These are phyloP conservation scores for Diadema setosum DNA, from an alignment of 35 echinoderm and acorn worm species.

Conservation along the genomic window DNA sequence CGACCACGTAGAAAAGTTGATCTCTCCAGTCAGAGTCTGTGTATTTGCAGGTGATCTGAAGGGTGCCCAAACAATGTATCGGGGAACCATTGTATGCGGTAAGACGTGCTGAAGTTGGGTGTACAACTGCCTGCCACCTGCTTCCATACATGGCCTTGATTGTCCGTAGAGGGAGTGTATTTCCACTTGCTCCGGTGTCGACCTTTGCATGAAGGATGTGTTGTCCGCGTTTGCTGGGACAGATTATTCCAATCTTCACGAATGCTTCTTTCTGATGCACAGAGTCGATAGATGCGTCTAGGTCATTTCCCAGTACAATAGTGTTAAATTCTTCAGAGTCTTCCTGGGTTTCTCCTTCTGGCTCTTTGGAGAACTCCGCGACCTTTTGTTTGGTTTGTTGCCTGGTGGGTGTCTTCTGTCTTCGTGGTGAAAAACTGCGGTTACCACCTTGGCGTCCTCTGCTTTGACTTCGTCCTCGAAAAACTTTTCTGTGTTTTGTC, in stretches of 20 bases:
- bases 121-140: not conserved
- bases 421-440: no score
- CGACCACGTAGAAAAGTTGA: constrained; percentile 18
- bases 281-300: not conserved
- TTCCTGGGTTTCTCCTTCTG: not conserved
- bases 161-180: not conserved
- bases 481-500: not conserved
- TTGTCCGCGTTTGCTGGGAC: not conserved
- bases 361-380: not conserved
- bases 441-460: not conserved
- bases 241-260: not conserved
- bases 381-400: not conserved
- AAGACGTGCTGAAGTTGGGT: not conserved
- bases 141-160: not conserved
- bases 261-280: not conserved
- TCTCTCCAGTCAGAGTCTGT: not conserved
- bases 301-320: not conserved
- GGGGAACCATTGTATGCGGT: not conserved
- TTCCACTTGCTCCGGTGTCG: constrained; percentile 44
- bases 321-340: not conserved
- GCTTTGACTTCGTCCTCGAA: not conserved
- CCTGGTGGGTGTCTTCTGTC: not conserved
- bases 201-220: not conserved
- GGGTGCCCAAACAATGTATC: not conserved
- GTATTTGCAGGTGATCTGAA: not conserved